Base-by-base conservation (phyloP, 2,113 vertebrate species). In the Aegithalos caudatus region DNA sequence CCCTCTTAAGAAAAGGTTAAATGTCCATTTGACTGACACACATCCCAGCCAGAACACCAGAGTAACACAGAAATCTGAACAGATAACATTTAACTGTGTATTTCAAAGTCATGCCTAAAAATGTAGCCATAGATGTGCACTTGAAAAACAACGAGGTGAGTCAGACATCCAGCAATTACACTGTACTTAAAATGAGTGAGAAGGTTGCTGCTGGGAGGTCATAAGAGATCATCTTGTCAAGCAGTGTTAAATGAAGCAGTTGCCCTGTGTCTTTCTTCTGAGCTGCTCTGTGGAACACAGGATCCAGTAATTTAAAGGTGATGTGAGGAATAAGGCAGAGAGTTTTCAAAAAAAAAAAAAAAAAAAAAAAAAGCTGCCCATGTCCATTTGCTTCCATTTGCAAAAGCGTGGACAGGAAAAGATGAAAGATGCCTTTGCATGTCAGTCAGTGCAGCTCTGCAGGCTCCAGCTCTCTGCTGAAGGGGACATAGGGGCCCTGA, bases 71-170 rank as follows among this genome's bases (percentile, higher is more conserved):
- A 90, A 93, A 78, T 45, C 50, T 4, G 29, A 92, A 48, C n/a
- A 56, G 82, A 60, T 38, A 88, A 18, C 17, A 2, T 80, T 92
- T 79, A 80, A 29, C 50, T 64, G 31, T 33, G 24, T 31, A 28
- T 86, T 96, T 96, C 86, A 90, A 82, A 97, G 62, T 35, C 57
- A 48, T 65, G 79, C 35, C 90, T 92, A 86, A 95, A 95, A 88
- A 92, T 57, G 85, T 45, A 53, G 65, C 33, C 76, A 87, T 19
- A 93, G 72, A 88, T 76, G 42, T 56, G 58, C 51, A 81, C 64
- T 87, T 95, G 79, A 94, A 96, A 96, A 88, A 84, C 57, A 86
- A 44, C 0, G 1, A 92, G 91, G 79, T 91, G 91, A 96, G 64
- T 81, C 88, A 96, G 92, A 74, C 56, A 88, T 57, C 45, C 84